Evolutionary conservation across 2,888 invertebrate genomes (phyloP).

Genomic region (Bombylius discolor): DNA sequence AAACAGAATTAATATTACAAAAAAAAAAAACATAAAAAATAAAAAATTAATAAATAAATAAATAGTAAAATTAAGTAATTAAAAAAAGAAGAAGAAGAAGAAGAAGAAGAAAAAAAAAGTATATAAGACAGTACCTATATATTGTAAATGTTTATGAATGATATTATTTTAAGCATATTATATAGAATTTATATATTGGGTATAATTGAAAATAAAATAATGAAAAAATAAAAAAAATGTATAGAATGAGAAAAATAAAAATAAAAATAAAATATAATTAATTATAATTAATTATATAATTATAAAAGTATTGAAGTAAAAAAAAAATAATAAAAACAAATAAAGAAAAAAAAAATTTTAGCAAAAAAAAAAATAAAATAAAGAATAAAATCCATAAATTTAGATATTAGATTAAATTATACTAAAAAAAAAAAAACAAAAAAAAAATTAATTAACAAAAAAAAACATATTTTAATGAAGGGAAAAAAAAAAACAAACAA

Average conservation of each 20-base stretch:
- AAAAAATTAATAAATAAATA: neutral
- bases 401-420: neutral
- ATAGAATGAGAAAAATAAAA: neutral
- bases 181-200: slow-evolving; percentile 11
- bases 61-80: neutral
- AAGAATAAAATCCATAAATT: neutral
- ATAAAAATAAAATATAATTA: neutral
- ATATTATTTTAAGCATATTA: slow-evolving; percentile 27
- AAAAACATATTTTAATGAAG: neutral
- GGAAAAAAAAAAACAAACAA: no score
- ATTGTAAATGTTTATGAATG: slow-evolving; percentile 11
- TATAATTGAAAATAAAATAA: neutral
- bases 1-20: slow-evolving; percentile 15
- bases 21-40: slow-evolving; percentile 11
- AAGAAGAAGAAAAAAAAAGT: neutral
- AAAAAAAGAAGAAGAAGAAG: neutral
- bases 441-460: neutral
- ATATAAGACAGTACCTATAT: slow-evolving; percentile 14
- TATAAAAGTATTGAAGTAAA: no score
- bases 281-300: no score
- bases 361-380: neutral
- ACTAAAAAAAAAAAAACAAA: neutral
- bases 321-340: no score
- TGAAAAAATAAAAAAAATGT: neutral
- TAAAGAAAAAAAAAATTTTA: neutral